Evolutionary conservation across 30 jellyfish, hydroid and myxozoan species (phyloP), one percentile per base, ranked within the genome.

Genomic region (Calvadosia cruxmelitensis): DNA sequence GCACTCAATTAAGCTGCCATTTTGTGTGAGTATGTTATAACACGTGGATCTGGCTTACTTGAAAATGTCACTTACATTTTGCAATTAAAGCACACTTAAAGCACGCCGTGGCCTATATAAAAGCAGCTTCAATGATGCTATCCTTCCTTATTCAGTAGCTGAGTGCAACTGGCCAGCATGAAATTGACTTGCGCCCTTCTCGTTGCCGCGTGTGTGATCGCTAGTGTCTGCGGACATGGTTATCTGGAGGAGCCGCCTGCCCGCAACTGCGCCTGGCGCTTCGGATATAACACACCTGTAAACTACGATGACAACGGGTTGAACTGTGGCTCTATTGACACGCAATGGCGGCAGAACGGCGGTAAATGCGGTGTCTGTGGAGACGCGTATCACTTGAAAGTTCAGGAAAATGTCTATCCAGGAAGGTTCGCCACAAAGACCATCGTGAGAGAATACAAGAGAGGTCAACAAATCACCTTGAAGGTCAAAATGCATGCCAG

Each of bases 311-410:
- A 85, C 52, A 85, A 85, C 61, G 96, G 69, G 64, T 68, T 70
- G 86, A 72, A 72, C 66, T 85, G 96, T 51, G 96, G 96, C 1
- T 93, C 94, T 3, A 66, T 69, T 66, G 64, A 74, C 24, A 77
- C 84, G 23, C 88, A 82, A 13, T 74, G 94, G 88, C 36, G 28
- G 49, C 67, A 73, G 33, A 85, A 85, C 66, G 67, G 70, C 3
- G 96, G 96, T 27, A 75, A 81, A 50, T 85, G 96, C 49, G 96
- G 96, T 25, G 91, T 79, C 27, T 85, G 96, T 63, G 96, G 96
- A 2, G 96, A 85, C 63, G 74, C 96, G 1, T 78, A 53, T 13
- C 84, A 81, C 33, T 74, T 74, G 53, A 75, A 64, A 53, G 66
- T 67, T 50, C 96, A 70, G 30, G 72, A 74, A 3, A 84, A 85